A percentile compares a stretch with the other conserved stretches of the same genome.
Evolutionary conservation across 37 sponge, comb jelly and placozoan species (phyloP).

Genomic region (Cladorhizidae sp.): DNA sequence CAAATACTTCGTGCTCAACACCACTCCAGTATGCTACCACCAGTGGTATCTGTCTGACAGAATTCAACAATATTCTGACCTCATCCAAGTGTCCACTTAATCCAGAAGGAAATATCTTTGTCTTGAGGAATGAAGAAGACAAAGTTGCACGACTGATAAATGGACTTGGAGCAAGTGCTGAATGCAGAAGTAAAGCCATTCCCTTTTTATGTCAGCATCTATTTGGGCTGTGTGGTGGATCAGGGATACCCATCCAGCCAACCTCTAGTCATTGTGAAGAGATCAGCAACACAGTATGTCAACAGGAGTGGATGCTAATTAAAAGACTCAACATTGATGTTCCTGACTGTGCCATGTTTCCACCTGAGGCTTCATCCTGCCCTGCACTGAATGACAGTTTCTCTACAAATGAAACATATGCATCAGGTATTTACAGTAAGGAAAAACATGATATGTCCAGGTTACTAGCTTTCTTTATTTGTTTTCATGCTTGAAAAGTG

Average conservation of each 20-base stretch:
- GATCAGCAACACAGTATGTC: slow-evolving; percentile 5
- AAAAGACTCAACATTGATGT: not conserved
- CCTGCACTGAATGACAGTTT: not conserved
- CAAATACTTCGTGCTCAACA: too few relatives aligned
- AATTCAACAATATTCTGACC: not conserved
- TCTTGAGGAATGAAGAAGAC: not conserved
- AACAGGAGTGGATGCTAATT: not conserved
- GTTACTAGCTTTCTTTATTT: too few relatives aligned
- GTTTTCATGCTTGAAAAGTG: too few relatives aligned
- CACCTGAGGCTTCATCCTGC: slow-evolving; percentile 4
- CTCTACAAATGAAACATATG: not conserved
- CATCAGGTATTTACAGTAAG: too few relatives aligned
- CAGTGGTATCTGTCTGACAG: not conserved
- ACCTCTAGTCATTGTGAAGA: slow-evolving; percentile 8
- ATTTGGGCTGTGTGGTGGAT: slow-evolving; percentile 2
- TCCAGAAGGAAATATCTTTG: not conserved
- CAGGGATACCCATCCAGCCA: not conserved
- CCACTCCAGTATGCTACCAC: not conserved
- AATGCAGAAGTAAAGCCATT: not conserved
- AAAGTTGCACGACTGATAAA: not conserved
- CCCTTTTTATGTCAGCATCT: slow-evolving; percentile 20
- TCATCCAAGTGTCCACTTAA: not conserved
- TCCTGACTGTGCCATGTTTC: slow-evolving; percentile 1
- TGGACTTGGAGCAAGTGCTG: not conserved
- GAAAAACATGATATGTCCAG: too few relatives aligned